Evolutionary conservation across 2,113 vertebrate genomes (phyloP).

Genomic region (Emydura subglobosa): DNA sequence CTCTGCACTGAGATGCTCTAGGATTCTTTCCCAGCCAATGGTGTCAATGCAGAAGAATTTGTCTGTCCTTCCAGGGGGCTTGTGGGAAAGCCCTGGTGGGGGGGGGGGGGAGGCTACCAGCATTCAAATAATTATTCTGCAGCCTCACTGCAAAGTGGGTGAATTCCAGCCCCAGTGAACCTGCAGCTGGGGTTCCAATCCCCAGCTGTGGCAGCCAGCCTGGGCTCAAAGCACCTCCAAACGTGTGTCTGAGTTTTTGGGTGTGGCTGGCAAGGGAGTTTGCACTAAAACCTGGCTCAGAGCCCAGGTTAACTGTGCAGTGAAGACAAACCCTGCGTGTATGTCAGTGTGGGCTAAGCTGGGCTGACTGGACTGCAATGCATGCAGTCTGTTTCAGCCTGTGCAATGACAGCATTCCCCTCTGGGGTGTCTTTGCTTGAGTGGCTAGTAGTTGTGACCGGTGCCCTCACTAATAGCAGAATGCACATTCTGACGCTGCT

Average conservation of each 20-base stretch:
- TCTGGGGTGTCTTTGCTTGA: rapidly evolving
- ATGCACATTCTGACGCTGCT: rapidly evolving
- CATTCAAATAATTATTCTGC: too few species aligned
- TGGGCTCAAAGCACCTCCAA: not conserved
- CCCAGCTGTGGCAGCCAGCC: not conserved
- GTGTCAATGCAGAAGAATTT: too few species aligned
- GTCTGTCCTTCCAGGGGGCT: too few species aligned
- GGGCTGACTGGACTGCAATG: not conserved
- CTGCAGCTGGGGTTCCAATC: not conserved
- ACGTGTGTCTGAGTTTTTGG: not conserved
- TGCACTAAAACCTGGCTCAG: not conserved
- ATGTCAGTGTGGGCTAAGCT: too few species aligned
- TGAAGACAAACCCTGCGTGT: not conserved
- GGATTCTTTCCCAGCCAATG: too few species aligned
- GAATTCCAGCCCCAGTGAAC: too few species aligned
- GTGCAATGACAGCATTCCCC: not conserved
- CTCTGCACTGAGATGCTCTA: too few species aligned
- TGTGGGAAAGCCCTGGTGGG: too few species aligned
- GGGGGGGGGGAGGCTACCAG: too few species aligned
- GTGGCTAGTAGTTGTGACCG: rapidly evolving
- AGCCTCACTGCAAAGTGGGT: too few species aligned
- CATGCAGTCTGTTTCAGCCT: rapidly evolving
- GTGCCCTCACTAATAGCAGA: not conserved
- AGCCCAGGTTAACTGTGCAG: not conserved
- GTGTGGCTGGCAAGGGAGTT: not conserved